Percentiles rank a stretch among this genome's conserved stretches.
These are phyloP conservation scores for Kryptolebias marmoratus DNA, from an alignment of 2,113 vertebrate species.

Conservation along the genomic window DNA sequence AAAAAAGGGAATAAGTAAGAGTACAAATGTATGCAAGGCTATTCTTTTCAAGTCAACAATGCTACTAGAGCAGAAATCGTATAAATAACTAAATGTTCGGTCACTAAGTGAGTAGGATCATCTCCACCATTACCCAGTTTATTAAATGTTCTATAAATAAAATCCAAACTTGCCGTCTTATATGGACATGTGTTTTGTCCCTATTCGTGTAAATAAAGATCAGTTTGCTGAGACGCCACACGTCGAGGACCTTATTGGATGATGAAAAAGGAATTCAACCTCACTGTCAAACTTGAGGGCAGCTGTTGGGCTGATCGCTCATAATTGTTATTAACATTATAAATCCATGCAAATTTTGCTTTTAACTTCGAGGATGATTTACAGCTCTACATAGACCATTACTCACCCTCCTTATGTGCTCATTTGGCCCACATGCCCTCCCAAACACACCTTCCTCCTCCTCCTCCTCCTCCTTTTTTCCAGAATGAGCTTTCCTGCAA, in stretches of 20 bases:
- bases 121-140: background rate
- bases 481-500: slow-evolving; percentile 59
- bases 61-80: background rate
- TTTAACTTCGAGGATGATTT: background rate
- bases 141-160: slow-evolving; percentile 13
- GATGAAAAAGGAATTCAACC: slow-evolving; percentile 49
- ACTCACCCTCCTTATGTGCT: background rate
- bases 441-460: background rate
- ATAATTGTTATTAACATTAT: background rate
- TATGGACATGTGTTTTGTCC: background rate
- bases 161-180: background rate
- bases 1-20: no score
- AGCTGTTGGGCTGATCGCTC: slow-evolving; percentile 28
- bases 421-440: slow-evolving; percentile 6
- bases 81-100: slow-evolving; percentile 1
- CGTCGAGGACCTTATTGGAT: slow-evolving; percentile 13
- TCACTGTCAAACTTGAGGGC: slow-evolving; percentile 26
- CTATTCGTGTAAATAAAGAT: slow-evolving; percentile 49
- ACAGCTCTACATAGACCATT: background rate
- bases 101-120: slow-evolving; percentile 17
- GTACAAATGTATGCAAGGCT: background rate
- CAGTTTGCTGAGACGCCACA: background rate
- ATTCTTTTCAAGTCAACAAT: background rate
- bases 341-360: background rate
- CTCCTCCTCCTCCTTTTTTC: slow-evolving; percentile 1